phyloP scores from a whole-genome alignment of 2,113 vertebrate species.

The Ictidomys tridecemlineatus region DNA sequence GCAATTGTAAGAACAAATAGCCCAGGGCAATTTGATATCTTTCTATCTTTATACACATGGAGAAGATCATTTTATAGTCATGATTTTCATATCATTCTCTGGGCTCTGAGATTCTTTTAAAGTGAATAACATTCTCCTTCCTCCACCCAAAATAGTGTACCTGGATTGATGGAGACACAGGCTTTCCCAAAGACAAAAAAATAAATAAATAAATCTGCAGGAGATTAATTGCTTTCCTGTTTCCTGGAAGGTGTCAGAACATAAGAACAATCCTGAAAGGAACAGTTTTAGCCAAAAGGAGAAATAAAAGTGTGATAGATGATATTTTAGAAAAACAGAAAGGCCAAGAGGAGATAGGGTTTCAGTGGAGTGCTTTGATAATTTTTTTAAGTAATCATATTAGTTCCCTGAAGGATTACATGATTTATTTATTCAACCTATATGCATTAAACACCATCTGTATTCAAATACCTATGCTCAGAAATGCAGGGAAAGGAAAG shows the following conservation, averaged over 20 bases:
- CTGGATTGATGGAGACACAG: slow-evolving; percentile 4
- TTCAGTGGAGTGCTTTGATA: not conserved
- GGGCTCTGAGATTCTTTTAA: not conserved
- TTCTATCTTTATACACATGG: slow-evolving; percentile 53
- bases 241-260: slow-evolving; percentile 14
- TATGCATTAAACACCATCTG: not conserved
- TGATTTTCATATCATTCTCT: slow-evolving; percentile 65
- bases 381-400: not conserved
- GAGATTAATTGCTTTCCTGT: slow-evolving; percentile 41
- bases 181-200: slow-evolving; percentile 12
- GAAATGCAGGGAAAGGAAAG: not conserved
- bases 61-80: slow-evolving; percentile 69
- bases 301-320: not conserved
- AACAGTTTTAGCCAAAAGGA: slow-evolving; percentile 4
- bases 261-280: not conserved
- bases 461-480: not conserved
- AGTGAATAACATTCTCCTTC: slow-evolving; percentile 39
- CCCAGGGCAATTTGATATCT: slow-evolving; percentile 49
- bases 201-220: not conserved
- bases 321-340: not conserved
- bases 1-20: slow-evolving; percentile 72
- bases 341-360: not conserved
- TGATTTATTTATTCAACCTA: slow-evolving; percentile 2
- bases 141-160: not conserved
- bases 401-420: not conserved